phyloP scores from a whole-genome alignment of 2,113 vertebrate genomes.

The Hassar affinis region DNA sequence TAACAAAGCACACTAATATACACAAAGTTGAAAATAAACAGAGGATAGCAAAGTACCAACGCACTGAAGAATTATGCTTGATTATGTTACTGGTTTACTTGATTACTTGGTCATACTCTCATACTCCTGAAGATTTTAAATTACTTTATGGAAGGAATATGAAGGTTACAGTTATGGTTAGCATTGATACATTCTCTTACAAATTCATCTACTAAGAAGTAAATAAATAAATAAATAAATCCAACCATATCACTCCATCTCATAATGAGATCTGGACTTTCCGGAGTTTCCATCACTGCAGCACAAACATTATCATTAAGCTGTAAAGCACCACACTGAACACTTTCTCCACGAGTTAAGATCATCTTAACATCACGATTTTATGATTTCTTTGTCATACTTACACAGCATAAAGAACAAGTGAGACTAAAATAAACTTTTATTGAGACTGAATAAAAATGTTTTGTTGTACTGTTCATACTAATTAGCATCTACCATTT shows the following conservation, averaged over 20 bases:
- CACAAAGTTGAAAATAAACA: background rate
- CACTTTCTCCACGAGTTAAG: background rate
- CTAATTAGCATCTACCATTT: background rate
- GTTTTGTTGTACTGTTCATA: background rate
- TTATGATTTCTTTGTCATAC: background rate
- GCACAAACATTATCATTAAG: background rate
- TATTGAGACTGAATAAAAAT: too few relatives aligned
- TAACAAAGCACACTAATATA: background rate
- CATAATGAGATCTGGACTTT: background rate
- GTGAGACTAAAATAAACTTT: background rate
- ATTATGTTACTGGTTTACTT: background rate
- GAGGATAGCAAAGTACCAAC: background rate
- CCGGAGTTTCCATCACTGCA: background rate
- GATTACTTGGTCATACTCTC: too few relatives aligned
- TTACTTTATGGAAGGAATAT: background rate
- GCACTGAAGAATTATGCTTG: background rate
- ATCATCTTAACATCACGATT: too few relatives aligned
- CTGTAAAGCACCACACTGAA: background rate
- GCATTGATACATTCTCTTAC: background rate
- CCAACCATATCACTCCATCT: background rate
- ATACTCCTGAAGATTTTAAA: background rate
- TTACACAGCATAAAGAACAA: background rate
- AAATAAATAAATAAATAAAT: background rate
- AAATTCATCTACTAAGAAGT: background rate
- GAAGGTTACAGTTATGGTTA: background rate